Percentiles rank a stretch among this genome's conserved stretches.
These are phyloP conservation scores for Drosophila barbarae DNA, from an alignment of 2,888 invertebrate species.

Conservation along the genomic window DNA sequence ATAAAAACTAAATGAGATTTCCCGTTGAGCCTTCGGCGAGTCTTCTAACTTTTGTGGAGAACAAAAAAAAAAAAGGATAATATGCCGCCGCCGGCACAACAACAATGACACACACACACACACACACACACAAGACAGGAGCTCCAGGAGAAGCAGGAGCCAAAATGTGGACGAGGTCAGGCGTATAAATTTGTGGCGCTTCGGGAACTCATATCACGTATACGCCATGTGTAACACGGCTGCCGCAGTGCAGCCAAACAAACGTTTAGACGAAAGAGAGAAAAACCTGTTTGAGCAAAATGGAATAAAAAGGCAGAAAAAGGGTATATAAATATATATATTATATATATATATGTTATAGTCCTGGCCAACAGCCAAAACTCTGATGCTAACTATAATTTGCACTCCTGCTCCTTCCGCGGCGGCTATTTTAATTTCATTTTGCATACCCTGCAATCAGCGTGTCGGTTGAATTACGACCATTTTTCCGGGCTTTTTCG, in stretches of 20 bases:
- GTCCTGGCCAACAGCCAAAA: slow-evolving; percentile 40
- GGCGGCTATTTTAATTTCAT: slow-evolving; percentile 40
- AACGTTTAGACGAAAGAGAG: slow-evolving; percentile 35
- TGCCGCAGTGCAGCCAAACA: slow-evolving; percentile 54
- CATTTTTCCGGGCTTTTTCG: background rate
- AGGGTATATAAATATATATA: background rate
- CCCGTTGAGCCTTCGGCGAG: slow-evolving; percentile 17
- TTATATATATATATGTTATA: background rate
- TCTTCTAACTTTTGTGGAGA: slow-evolving; percentile 26
- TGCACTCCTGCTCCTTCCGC: slow-evolving; percentile 18
- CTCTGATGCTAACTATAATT: slow-evolving; percentile 43
- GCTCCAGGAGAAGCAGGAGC: slow-evolving; percentile 6
- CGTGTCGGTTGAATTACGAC: background rate
- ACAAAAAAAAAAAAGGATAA: slow-evolving; percentile 22
- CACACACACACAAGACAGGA: background rate
- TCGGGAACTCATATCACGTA: slow-evolving; percentile 53
- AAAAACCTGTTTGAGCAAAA: slow-evolving; percentile 3
- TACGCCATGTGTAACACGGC: slow-evolving; percentile 47
- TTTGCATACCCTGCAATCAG: slow-evolving; percentile 24
- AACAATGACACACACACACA: slow-evolving; percentile 23
- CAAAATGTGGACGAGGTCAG: slow-evolving; percentile 15
- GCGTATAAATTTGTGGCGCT: slow-evolving; percentile 43
- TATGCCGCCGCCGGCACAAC: slow-evolving; percentile 11
- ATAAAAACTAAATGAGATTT: slow-evolving; percentile 67
- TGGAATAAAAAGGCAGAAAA: no score